These are phyloP conservation scores for Thamnaconus septentrionalis DNA, from an alignment of 2,113 vertebrate genomes.

Conservation along the genomic window DNA sequence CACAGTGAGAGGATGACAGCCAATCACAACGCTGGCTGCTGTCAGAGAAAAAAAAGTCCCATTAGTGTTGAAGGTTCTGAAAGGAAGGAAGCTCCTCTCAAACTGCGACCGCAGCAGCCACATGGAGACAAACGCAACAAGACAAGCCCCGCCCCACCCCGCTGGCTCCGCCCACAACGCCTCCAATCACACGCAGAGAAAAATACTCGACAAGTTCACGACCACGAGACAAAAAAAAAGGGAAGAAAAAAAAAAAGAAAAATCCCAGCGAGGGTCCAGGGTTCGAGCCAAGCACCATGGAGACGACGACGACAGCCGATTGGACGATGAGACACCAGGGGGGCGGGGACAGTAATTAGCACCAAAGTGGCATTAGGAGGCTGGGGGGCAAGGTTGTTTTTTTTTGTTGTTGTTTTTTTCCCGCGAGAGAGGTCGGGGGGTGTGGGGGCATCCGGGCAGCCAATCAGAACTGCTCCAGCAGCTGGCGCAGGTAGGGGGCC, in stretches of 20 bases:
- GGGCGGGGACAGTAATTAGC: constrained; percentile 45
- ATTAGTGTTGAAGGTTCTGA: constrained; percentile 39
- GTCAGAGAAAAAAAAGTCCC: constrained; percentile 36
- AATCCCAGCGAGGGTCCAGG: background rate
- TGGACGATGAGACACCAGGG: constrained; percentile 32
- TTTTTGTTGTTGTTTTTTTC: too few species aligned
- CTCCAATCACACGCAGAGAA: constrained; percentile 30
- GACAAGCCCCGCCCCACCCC: constrained; percentile 1
- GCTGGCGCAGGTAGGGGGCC: constrained; percentile 93
- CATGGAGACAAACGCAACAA: constrained; percentile 34
- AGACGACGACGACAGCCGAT: constrained; percentile 37
- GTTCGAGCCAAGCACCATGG: constrained; percentile 62
- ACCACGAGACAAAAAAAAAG: too few species aligned
- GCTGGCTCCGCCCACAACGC: constrained; percentile 1
- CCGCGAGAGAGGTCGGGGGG: background rate
- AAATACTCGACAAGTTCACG: constrained; percentile 23
- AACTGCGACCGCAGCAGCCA: constrained; percentile 41
- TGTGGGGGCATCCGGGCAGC: background rate
- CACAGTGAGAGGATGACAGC: too few species aligned
- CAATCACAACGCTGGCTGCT: background rate
- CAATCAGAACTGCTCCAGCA: constrained; percentile 94
- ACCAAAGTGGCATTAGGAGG: constrained; percentile 45
- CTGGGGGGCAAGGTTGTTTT: background rate
- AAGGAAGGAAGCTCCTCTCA: constrained; percentile 30
- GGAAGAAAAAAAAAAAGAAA: too few species aligned